phyloP scores from a whole-genome alignment of 2,888 invertebrate genomes.

The Emmelina monodactyla region DNA sequence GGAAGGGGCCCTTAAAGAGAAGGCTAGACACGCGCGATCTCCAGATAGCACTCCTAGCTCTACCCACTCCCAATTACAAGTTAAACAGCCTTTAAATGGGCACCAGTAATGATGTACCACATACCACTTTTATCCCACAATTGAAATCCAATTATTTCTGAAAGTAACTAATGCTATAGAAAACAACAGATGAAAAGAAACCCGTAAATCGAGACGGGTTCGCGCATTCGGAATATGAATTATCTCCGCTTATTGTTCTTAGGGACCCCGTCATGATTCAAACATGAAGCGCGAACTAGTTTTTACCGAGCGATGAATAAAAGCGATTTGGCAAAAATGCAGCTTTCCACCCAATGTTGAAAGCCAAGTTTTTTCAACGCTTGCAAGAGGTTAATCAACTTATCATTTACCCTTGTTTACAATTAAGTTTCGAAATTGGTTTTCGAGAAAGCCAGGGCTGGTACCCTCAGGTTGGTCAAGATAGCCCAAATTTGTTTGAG shows the following conservation, averaged over 20 bases:
- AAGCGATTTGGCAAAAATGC: slow-evolving; percentile 38
- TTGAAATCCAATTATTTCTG: slow-evolving; percentile 63
- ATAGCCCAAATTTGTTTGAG: slow-evolving; percentile 55
- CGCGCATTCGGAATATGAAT: slow-evolving; percentile 64
- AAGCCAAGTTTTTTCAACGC: slow-evolving; percentile 14
- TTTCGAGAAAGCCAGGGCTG: slow-evolving; percentile 31
- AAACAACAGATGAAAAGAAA: slow-evolving; percentile 31
- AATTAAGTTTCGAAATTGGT: slow-evolving; percentile 26
- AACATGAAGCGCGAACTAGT: slow-evolving; percentile 64
- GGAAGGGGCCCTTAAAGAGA: slow-evolving; percentile 39
- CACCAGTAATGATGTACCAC: slow-evolving; percentile 54
- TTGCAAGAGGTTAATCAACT: slow-evolving; percentile 12
- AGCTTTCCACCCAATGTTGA: neutral
- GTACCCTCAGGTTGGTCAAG: slow-evolving; percentile 32
- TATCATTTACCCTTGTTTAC: slow-evolving; percentile 22
- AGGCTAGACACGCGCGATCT: slow-evolving; percentile 48
- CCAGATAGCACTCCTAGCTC: slow-evolving; percentile 39
- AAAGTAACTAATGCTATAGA: slow-evolving; percentile 52
- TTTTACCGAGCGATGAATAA: slow-evolving; percentile 52
- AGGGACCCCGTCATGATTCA: slow-evolving; percentile 61
- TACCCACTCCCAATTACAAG: slow-evolving; percentile 48
- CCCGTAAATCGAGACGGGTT: slow-evolving; percentile 54
- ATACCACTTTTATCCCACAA: slow-evolving; percentile 52
- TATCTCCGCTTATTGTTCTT: slow-evolving; percentile 62
- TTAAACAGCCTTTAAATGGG: slow-evolving; percentile 55